Conservation (phyloP, 1,140 invertebrate species). For the Galendromus occidentalis region DNA sequence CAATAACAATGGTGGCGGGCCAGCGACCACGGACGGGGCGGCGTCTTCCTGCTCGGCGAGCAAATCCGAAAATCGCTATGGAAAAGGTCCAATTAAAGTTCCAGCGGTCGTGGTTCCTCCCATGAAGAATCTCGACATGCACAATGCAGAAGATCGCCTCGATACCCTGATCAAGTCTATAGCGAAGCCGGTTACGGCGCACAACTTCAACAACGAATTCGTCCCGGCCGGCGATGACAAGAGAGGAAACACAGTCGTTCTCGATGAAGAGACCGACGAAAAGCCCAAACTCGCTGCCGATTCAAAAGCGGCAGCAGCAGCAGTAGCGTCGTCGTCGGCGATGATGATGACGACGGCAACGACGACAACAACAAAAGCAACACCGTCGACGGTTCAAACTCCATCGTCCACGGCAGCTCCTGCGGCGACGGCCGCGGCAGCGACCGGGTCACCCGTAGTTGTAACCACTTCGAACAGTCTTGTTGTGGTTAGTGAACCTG, state of each 20-base stretch:
- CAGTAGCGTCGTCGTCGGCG: not conserved
- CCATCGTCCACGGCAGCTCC: not conserved
- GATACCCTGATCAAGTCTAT: slow-evolving; percentile 41
- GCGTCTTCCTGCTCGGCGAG: not conserved
- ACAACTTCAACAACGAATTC: not conserved
- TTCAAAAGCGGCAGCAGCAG: not conserved
- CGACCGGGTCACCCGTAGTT: not conserved
- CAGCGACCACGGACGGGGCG: slow-evolving; percentile 7
- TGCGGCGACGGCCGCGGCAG: not conserved
- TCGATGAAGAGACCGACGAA: not conserved
- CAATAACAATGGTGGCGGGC: not conserved
- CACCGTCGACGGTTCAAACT: not conserved
- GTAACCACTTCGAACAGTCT: not conserved
- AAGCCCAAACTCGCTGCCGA: not conserved
- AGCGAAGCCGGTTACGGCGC: slow-evolving; percentile 28
- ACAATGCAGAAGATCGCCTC: slow-evolving; percentile 34
- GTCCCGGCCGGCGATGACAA: not conserved
- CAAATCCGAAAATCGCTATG: not conserved
- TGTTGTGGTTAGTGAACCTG: not conserved
- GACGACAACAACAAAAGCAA: not conserved
- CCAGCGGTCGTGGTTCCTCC: slow-evolving; percentile 15
- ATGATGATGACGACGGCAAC: not conserved
- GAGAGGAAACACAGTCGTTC: not conserved
- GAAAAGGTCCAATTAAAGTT: slow-evolving; percentile 11
- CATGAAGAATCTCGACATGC: slow-evolving; percentile 14